These are phyloP conservation scores for Oceanodroma leucorhoa DNA, from an alignment of 2,797 vertebrate genomes.

Conservation along the genomic window DNA sequence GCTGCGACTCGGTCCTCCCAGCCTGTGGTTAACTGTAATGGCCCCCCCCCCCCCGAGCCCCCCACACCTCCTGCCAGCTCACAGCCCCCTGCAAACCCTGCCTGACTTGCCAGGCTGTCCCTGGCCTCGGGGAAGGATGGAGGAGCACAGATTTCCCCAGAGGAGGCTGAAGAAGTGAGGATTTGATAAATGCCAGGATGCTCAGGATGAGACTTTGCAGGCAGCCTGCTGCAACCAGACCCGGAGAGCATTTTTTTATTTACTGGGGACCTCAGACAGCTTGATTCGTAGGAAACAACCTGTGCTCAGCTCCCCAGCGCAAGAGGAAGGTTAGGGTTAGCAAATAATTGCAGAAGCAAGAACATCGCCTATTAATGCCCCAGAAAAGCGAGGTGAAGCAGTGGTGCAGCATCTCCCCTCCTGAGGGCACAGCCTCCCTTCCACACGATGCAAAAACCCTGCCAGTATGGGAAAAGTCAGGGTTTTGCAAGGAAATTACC, in stretches of 20 bases:
- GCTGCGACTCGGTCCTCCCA: neutral
- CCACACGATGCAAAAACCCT: neutral
- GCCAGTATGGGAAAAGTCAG: fast-evolving
- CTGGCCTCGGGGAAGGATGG: neutral
- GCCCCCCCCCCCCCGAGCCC: fast-evolving
- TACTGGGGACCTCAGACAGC: fast-evolving
- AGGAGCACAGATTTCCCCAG: neutral
- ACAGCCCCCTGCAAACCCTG: neutral
- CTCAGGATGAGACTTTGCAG: neutral
- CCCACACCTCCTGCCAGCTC: neutral
- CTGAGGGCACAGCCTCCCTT: neutral
- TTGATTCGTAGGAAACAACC: neutral
- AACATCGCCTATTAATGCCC: fast-evolving
- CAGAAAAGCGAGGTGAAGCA: neutral
- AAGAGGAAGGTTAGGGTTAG: neutral
- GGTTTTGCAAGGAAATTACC: neutral
- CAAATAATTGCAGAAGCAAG: neutral
- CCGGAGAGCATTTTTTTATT: neutral
- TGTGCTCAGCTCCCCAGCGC: neutral
- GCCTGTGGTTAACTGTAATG: neutral
- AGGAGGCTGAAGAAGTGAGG: neutral
- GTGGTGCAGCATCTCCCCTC: neutral
- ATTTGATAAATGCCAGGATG: neutral
- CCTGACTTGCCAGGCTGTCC: neutral
- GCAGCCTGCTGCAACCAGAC: neutral